Evolutionary conservation across 2,888 invertebrate species (phyloP), one percentile per base, ranked within the genome.

Genomic region (Troilus luridus): DNA sequence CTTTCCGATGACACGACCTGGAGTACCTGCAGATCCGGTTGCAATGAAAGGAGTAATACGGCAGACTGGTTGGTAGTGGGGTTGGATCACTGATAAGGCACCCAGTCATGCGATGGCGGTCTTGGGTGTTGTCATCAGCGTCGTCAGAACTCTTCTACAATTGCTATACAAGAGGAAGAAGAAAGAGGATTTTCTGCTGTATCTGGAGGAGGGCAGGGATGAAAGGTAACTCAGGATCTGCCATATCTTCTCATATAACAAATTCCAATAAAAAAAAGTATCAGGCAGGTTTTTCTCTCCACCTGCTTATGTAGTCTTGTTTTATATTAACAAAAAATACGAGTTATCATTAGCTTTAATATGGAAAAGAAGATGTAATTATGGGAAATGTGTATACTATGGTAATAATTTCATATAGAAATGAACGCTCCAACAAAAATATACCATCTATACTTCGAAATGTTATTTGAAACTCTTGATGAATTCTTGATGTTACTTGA

Each of bases 91-190:
- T 58, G 54, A 58, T 56, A 56, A 85, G 56, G 85, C 3, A 58
- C 12, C 56, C 85, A 85, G 85, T 85, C 85, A 85, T 85, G n/a
- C 85, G 54, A 85, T 85, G 85, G 56, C 56, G n/a, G 56, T 85
- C 56, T 56, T 85, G n/a, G 56, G 85, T 11, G 21, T n/a, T 19
- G 85, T 85, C 21, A 12, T 85, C 85, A 58, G 14, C 56, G 85
- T n/a, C 12, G 8, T 85, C 56, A 54, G 85, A 7, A 58, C 85
- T 6, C 56, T 85, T 0, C n/a, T 85, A n/a, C n/a, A 85, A 85
- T 85, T 85, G 56, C 56, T 85, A 12, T 85, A 85, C 56, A 58
- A n/a, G 56, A 54, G 11, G 6, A 85, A 14, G 58, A 54, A 56
- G 85, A 56, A 85, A 58, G 9, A 11, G 56, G 56, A 85, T 54